Conservation (phyloP, 1,140 invertebrate genomes). For the Drosophila setifemur region DNA sequence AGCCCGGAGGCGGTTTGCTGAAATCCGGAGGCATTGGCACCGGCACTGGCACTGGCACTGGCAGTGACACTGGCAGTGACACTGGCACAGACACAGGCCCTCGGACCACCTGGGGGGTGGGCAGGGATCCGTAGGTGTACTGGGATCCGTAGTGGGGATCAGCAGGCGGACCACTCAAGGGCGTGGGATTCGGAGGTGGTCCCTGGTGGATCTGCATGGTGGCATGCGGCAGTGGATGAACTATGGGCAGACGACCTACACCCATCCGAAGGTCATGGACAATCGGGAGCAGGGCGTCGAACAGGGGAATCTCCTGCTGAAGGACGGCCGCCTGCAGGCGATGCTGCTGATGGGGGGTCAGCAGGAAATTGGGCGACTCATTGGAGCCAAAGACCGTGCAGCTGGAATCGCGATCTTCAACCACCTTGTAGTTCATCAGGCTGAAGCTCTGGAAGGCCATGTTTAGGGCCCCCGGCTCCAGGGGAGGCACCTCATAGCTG, state of each 20-base stretch:
- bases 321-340: constrained; percentile 24
- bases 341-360: constrained; percentile 4
- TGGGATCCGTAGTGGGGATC: too few relatives aligned
- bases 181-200: too few relatives aligned
- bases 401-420: background rate
- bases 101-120: background rate
- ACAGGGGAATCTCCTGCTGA: constrained; percentile 1
- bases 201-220: constrained; percentile 2
- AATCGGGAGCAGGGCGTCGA: constrained; percentile 17
- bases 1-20: background rate
- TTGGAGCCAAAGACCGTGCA: background rate
- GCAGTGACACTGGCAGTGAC: background rate
- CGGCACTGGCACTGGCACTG: too few relatives aligned
- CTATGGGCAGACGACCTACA: background rate
- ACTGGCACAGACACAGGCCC: background rate
- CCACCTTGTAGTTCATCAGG: background rate
- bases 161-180: background rate
- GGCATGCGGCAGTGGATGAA: background rate
- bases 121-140: background rate
- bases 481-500: background rate
- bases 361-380: background rate
- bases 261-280: constrained; percentile 15
- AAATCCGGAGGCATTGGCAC: background rate
- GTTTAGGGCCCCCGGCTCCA: constrained; percentile 7
- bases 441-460: constrained; percentile 22